Base-by-base conservation (phyloP, 1,140 invertebrate species). In the Aphidius gifuensis region DNA sequence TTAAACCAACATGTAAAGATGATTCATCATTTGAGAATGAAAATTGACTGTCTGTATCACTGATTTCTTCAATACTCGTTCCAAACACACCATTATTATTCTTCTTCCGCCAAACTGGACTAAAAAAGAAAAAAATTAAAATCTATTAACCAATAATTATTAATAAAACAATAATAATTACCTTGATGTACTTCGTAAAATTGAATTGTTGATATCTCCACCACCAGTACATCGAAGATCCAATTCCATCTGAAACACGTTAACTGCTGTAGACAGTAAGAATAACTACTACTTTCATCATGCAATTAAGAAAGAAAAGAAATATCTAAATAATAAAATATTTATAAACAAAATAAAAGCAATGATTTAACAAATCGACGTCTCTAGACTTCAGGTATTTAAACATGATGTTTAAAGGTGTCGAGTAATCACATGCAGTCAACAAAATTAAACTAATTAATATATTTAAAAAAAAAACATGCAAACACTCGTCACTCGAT, bases 41-140 rank as follows among this genome's bases (percentile, higher is more conserved):
- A 62, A 80, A 78, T 51, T 79, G 77, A 61, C 77, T 80, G 44
- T 80, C 78, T 9, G 78, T 78, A 58, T 80, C 78, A 48, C 76
- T 80, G 9, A 77, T 73, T 66, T 76, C 78, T 60, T 79, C 78
- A 51, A 77, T 69, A 60, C 70, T 78, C 9, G 72, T 71, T 53
- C 70, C 71, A 62, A 79, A 80, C 64, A 78, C 70, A 60, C 78
- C 77, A 54, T 80, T 80, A 69, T 79, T 79, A 78, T 68, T 78
- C 76, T 77, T 80, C 76, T 77, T 79, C 72, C 75, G 71, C 80
- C 80, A 80, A 67, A 80, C 78, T 77, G 78, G 77, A 80, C 80
- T 80, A 69, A 76, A 79, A 32, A 32, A 78, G 69, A 40, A 53
- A 42, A 77, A 71, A 68, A 64, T 68, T 68, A 73, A 73, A 64